Evolutionary conservation across 2,888 invertebrate species (phyloP).

Genomic region (Nipponacmea schrenckii): DNA sequence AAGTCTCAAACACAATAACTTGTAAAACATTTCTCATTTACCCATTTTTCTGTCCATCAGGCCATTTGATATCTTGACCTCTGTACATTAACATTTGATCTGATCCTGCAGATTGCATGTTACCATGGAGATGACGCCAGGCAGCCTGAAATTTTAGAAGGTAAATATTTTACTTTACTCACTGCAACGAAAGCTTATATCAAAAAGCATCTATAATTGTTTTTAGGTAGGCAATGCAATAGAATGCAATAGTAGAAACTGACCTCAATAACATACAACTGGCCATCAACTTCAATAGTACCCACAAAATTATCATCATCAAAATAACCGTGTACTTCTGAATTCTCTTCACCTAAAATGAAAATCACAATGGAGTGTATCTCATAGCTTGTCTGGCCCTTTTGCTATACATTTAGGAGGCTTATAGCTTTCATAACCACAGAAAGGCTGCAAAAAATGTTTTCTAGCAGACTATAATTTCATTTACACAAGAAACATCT

Average conservation of each 20-base stretch:
- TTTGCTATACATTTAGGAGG: no score
- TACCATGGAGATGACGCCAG: constrained; percentile 85
- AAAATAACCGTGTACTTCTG: constrained; percentile 36
- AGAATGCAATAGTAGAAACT: not conserved
- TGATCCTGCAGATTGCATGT: constrained; percentile 68
- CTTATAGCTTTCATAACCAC: no score
- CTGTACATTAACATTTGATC: constrained; percentile 89
- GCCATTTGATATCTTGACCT: constrained; percentile 80
- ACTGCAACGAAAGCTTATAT: not conserved
- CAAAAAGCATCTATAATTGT: no score
- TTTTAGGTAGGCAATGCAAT: not conserved
- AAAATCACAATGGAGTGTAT: not conserved
- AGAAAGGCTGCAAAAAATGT: no score
- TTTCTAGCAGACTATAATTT: no score
- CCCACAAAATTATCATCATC: constrained; percentile 32
- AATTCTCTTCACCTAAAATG: constrained; percentile 27
- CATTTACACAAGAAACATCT: no score
- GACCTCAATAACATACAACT: constrained; percentile 36
- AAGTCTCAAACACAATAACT: no score
- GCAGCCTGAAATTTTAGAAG: constrained; percentile 77
- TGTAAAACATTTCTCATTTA: no score
- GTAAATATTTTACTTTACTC: not conserved
- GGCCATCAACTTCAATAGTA: constrained; percentile 21
- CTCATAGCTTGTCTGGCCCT: no score
- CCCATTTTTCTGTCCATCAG: constrained; percentile 14